phyloP scores from a whole-genome alignment of 2,888 invertebrate genomes.

The Chorisops tibialis region DNA sequence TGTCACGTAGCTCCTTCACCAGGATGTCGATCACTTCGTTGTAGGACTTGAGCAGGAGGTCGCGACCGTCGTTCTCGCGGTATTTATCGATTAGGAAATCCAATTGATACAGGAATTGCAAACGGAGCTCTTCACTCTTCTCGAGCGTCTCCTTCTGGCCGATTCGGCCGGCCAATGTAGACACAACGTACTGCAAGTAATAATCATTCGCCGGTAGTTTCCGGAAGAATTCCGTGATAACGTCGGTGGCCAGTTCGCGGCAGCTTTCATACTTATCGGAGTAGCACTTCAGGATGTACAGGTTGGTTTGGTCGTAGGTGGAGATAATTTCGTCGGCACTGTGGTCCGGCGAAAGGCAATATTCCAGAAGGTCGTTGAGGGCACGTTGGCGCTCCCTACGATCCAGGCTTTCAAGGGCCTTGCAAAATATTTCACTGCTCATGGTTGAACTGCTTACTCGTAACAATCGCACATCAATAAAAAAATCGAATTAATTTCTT shows the following conservation, averaged over 20 bases:
- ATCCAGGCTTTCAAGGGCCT: constrained; percentile 34
- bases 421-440: constrained; percentile 27
- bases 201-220: constrained; percentile 65
- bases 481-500: too few relatives aligned
- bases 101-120: constrained; percentile 66
- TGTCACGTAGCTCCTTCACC: constrained; percentile 68
- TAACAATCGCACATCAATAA: too few relatives aligned
- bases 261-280: constrained; percentile 48
- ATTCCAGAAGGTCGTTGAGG: constrained; percentile 33
- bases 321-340: constrained; percentile 7
- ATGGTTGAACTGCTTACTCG: constrained; percentile 2
- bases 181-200: constrained; percentile 71
- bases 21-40: constrained; percentile 70
- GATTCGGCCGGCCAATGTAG: constrained; percentile 71
- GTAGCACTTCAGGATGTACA: constrained; percentile 49
- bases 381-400: constrained; percentile 33
- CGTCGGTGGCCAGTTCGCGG: constrained; percentile 41
- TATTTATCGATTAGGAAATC: constrained; percentile 64
- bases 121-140: constrained; percentile 76
- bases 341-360: background rate
- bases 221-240: constrained; percentile 42
- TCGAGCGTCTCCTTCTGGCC: constrained; percentile 70
- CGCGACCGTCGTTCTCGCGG: constrained; percentile 52
- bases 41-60: constrained; percentile 40
- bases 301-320: constrained; percentile 45